Evolutionary conservation across 2,888 invertebrate genomes (phyloP).

Genomic region (Xestia sexstrigata): DNA sequence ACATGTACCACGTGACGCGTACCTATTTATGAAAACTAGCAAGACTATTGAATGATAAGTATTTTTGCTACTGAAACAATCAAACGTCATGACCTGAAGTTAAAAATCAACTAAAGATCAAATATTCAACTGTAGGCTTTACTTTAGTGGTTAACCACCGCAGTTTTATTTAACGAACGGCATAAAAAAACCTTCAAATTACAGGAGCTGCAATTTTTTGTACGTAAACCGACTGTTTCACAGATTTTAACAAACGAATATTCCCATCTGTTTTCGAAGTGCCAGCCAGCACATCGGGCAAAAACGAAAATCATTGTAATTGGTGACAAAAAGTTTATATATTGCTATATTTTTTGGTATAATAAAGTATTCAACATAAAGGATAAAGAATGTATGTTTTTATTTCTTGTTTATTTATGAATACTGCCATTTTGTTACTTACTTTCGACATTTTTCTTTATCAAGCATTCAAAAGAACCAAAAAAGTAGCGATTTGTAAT

Average conservation of each 20-base stretch:
- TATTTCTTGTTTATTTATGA: not conserved
- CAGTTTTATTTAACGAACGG: slow-evolving; percentile 32
- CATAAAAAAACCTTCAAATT: slow-evolving; percentile 41
- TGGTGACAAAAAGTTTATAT: slow-evolving; percentile 19
- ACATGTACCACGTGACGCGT: not conserved
- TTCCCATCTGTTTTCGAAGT: slow-evolving; percentile 52
- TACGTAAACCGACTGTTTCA: slow-evolving; percentile 32
- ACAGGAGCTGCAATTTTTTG: slow-evolving; percentile 40
- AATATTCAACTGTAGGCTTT: not conserved
- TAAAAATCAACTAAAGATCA: not conserved
- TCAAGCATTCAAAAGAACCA: not conserved
- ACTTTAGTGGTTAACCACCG: not conserved
- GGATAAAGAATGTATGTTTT: not conserved
- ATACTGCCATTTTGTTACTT: not conserved
- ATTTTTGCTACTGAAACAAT: not conserved
- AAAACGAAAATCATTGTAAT: slow-evolving; percentile 44
- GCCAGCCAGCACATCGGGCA: slow-evolving; percentile 24
- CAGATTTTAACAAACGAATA: slow-evolving; percentile 53
- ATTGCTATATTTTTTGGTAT: slow-evolving; percentile 18
- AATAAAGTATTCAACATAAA: slow-evolving; percentile 8
- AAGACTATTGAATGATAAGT: not conserved
- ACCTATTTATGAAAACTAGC: not conserved
- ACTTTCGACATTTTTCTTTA: not conserved
- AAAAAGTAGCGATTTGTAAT: not conserved
- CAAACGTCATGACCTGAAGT: not conserved